Percentiles rank a stretch among this genome's conserved stretches.
Conservation (phyloP, 2,797 vertebrate genomes). For the Benthosema pterotum region DNA sequence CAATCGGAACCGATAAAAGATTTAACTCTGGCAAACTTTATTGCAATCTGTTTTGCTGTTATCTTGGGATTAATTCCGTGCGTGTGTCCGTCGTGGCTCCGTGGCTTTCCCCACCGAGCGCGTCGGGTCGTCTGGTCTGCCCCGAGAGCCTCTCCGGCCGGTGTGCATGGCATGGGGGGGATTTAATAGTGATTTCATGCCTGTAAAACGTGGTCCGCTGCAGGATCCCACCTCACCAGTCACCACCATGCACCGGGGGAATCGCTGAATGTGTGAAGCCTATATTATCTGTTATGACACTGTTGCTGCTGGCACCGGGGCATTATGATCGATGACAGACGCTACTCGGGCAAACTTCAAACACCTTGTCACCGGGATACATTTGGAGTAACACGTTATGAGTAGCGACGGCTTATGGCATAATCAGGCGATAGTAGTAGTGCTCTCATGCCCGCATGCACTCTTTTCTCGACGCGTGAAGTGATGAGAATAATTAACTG, state of each 20-base stretch:
- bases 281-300: constrained; percentile 73
- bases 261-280: constrained; percentile 59
- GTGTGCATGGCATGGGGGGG: constrained; percentile 46
- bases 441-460: too few species aligned
- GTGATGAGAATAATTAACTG: too few species aligned
- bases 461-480: too few species aligned
- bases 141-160: constrained; percentile 45
- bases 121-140: constrained; percentile 40
- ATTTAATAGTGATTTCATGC: constrained; percentile 68
- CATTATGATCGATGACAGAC: constrained; percentile 72
- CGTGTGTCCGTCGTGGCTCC: constrained; percentile 32
- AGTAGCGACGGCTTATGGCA: constrained; percentile 27
- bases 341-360: constrained; percentile 54
- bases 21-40: neutral
- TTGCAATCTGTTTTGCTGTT: constrained; percentile 29
- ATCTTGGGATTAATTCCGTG: constrained; percentile 59
- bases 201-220: constrained; percentile 58
- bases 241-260: too few species aligned
- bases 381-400: constrained; percentile 53
- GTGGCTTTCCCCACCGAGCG: constrained; percentile 19
- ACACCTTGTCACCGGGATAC: constrained; percentile 50
- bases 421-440: too few species aligned
- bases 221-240: constrained; percentile 55
- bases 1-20: constrained; percentile 1
- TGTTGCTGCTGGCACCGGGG: constrained; percentile 52